phyloP scores from a whole-genome alignment of 1,140 invertebrate genomes.

The Wiebesia pumilae region DNA sequence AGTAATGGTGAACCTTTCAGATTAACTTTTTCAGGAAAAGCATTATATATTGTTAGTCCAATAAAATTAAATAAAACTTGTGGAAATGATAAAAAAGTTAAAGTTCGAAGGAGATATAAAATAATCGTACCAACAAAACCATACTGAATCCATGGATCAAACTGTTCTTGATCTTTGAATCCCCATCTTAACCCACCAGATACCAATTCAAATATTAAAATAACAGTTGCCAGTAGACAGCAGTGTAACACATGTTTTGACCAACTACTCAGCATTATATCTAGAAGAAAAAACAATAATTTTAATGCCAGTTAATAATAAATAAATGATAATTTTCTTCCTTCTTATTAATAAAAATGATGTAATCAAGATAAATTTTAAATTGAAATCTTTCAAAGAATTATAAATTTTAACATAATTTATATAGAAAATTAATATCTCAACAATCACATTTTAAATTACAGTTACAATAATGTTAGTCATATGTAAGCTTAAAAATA shows the following conservation, averaged over 20 bases:
- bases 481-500: too few relatives aligned
- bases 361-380: too few relatives aligned
- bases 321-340: too few relatives aligned
- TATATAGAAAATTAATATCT: too few relatives aligned
- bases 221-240: constrained; percentile 82
- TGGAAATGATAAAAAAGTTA: constrained; percentile 91
- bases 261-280: constrained; percentile 78
- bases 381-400: too few relatives aligned
- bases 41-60: constrained; percentile 93
- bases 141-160: constrained; percentile 89
- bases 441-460: too few relatives aligned
- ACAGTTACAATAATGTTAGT: too few relatives aligned
- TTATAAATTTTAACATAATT: too few relatives aligned
- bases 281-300: constrained; percentile 46
- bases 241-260: constrained; percentile 88
- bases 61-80: constrained; percentile 95
- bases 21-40: constrained; percentile 94
- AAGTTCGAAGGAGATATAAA: constrained; percentile 86
- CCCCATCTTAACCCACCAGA: constrained; percentile 85
- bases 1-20: constrained; percentile 92
- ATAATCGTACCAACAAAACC: constrained; percentile 81
- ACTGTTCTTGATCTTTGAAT: constrained; percentile 76
- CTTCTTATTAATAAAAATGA: too few relatives aligned
- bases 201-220: constrained; percentile 86
- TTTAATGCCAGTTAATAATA: too few relatives aligned